These are phyloP conservation scores for Leiothrix lutea DNA, from an alignment of 2,113 vertebrate genomes.

Conservation along the genomic window DNA sequence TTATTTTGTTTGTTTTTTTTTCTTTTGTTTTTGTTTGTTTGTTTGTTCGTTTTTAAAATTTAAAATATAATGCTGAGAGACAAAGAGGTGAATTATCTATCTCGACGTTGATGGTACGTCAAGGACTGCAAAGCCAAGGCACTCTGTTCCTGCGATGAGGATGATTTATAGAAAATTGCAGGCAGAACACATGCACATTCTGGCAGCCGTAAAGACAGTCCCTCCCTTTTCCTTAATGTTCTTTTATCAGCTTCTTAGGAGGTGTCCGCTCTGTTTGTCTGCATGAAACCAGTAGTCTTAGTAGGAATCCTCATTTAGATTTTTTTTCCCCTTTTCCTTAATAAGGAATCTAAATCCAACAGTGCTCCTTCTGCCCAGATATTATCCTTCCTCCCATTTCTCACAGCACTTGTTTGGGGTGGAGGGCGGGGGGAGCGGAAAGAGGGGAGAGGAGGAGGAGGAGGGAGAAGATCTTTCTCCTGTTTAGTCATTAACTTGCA, in stretches of 20 bases:
- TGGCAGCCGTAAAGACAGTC: constrained; percentile 56
- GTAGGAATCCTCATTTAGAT: constrained; percentile 13
- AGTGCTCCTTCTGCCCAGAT: background rate
- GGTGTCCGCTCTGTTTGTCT: constrained; percentile 55
- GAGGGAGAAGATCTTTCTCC: constrained; percentile 46
- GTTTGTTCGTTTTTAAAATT: background rate
- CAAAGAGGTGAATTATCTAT: constrained; percentile 76
- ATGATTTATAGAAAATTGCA: constrained; percentile 76
- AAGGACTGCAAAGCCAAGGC: constrained; percentile 68
- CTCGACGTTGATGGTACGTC: constrained; percentile 54
- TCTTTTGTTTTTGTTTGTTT: accelerated
- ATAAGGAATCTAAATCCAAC: constrained; percentile 21
- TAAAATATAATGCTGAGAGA: constrained; percentile 46
- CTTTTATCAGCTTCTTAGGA: constrained; percentile 68
- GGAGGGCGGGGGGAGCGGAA: background rate
- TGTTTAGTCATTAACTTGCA: constrained; percentile 60
- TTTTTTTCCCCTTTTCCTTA: background rate
- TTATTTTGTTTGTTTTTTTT: too few relatives aligned
- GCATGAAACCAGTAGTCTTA: constrained; percentile 19
- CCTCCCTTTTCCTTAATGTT: constrained; percentile 62
- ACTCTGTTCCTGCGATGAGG: constrained; percentile 61
- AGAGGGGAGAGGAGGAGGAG: constrained; percentile 14
- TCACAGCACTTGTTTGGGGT: constrained; percentile 5
- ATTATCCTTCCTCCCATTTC: constrained; percentile 10
- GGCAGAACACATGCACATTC: constrained; percentile 64